These are phyloP conservation scores for Sinodicranocentrus sp. DNA, from an alignment of 2,888 invertebrate species.

Conservation along the genomic window DNA sequence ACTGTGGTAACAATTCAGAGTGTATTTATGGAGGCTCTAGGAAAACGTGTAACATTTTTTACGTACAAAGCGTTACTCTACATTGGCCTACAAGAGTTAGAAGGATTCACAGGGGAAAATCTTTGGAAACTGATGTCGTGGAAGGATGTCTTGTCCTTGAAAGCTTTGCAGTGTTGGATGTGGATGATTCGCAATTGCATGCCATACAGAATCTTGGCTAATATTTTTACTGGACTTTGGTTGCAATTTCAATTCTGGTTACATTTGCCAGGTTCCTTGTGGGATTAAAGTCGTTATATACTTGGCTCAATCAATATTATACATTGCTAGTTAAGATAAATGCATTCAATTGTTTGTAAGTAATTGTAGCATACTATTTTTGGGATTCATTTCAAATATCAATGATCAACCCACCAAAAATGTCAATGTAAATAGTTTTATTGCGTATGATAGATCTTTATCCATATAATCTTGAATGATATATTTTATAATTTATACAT, in stretches of 20 bases:
- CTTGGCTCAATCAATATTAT: no score
- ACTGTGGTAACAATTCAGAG: conserved; percentile 68
- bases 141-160: conserved; percentile 51
- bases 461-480: no score
- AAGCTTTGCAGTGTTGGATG: not conserved
- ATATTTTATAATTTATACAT: no score
- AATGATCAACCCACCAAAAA: no score
- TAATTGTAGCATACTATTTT: no score
- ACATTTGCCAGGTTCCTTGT: conserved; percentile 26
- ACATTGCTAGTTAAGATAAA: no score
- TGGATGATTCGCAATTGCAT: conserved; percentile 17
- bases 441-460: no score
- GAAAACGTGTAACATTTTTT: conserved; percentile 39
- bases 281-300: not conserved
- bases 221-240: conserved; percentile 34
- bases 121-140: conserved; percentile 65
- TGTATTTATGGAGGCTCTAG: conserved; percentile 63
- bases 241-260: conserved; percentile 56
- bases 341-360: no score
- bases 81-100: conserved; percentile 53
- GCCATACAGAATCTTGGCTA: conserved; percentile 1
- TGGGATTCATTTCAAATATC: no score
- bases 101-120: conserved; percentile 63
- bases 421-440: no score
- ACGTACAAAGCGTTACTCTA: conserved; percentile 65